These are phyloP conservation scores for Notarius quadriscutis DNA, from an alignment of 2,113 vertebrate genomes.

Conservation along the genomic window DNA sequence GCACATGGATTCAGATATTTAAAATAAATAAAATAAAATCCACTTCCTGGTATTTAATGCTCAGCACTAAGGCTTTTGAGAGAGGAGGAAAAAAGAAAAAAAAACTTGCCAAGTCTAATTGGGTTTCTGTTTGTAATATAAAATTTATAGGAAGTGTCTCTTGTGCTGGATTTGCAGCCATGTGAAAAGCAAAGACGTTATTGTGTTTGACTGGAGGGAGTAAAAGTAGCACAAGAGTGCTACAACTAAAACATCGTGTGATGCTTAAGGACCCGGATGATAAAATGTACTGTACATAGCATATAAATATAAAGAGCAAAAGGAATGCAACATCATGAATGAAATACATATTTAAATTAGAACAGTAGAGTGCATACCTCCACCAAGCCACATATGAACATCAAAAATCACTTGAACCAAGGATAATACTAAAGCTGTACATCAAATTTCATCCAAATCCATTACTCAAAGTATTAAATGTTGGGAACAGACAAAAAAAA, in stretches of 20 bases:
- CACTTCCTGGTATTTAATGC: neutral
- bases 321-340: neutral
- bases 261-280: neutral
- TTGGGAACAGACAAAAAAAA: too few relatives aligned
- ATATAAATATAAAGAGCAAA: neutral
- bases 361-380: too few relatives aligned
- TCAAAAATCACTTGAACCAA: too few relatives aligned
- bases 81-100: neutral
- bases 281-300: neutral
- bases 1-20: neutral
- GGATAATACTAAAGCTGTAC: too few relatives aligned
- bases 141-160: neutral
- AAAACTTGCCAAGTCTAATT: neutral
- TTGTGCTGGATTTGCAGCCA: constrained; percentile 10
- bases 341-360: neutral
- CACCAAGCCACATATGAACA: too few relatives aligned
- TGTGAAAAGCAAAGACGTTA: constrained; percentile 20
- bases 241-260: neutral
- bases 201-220: constrained; percentile 10
- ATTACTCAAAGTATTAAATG: too few relatives aligned
- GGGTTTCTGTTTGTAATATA: neutral
- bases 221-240: neutral
- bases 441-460: too few relatives aligned
- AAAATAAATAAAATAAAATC: neutral
- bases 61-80: neutral